These are phyloP conservation scores for Nasonia longicornis DNA, from an alignment of 1,140 invertebrate species.

Conservation along the genomic window DNA sequence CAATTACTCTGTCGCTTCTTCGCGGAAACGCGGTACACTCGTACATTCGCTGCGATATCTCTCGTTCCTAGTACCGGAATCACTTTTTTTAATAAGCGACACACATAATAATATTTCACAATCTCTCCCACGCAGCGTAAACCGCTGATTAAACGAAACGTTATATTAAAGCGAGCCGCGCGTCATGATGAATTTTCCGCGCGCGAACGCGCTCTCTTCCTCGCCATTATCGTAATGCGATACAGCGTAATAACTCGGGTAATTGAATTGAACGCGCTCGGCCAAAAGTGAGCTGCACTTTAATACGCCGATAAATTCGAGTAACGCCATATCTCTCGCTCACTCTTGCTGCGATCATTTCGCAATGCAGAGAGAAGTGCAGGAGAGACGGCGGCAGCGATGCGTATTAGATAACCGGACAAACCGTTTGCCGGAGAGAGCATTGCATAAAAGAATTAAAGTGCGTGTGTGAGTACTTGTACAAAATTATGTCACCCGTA, in stretches of 20 bases:
- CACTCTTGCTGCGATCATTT: not conserved
- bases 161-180: not conserved
- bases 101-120: conserved; percentile 10
- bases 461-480: not conserved
- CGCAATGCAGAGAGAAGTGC: not conserved
- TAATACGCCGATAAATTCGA: conserved; percentile 12
- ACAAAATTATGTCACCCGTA: conserved; percentile 25
- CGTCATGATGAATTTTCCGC: not conserved
- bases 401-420: conserved; percentile 1
- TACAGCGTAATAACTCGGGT: conserved; percentile 22
- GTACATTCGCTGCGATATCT: not conserved
- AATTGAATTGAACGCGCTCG: conserved; percentile 33
- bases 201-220: not conserved
- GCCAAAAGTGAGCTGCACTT: not conserved
- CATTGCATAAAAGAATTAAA: conserved; percentile 4
- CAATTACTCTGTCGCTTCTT: not conserved
- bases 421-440: not conserved
- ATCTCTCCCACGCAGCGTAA: not conserved
- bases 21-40: not conserved
- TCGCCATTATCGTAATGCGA: conserved; percentile 19
- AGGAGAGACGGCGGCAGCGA: not conserved
- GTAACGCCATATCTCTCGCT: not conserved
- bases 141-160: conserved; percentile 38
- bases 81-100: conserved; percentile 22
- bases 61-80: not conserved